phyloP scores from a whole-genome alignment of 2,113 vertebrate genomes.

The Tiliqua scincoides region DNA sequence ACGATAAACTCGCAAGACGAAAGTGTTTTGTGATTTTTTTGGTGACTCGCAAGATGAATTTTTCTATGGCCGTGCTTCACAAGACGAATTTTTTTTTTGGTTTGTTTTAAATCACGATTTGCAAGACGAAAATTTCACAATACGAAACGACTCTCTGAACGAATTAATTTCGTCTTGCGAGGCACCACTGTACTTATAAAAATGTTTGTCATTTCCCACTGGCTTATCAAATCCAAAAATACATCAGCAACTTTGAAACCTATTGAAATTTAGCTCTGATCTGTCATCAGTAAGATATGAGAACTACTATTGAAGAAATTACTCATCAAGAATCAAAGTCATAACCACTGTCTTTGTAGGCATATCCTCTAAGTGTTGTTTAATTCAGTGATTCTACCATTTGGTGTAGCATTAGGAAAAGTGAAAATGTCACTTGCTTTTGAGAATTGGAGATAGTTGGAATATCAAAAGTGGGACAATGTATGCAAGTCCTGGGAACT shows the following conservation, averaged over 20 bases:
- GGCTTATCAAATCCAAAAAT: background rate
- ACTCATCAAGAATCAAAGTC: background rate
- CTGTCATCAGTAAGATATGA: background rate
- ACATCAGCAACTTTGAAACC: background rate
- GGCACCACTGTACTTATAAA: no score
- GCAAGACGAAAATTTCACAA: no score
- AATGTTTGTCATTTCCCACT: background rate
- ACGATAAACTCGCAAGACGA: no score
- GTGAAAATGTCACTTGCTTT: background rate
- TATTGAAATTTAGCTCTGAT: background rate
- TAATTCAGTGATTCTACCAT: background rate
- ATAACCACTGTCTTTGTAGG: background rate
- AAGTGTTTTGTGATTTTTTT: no score
- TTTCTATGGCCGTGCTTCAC: no score
- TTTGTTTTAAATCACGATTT: no score
- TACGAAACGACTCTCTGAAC: no score
- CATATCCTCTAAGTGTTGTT: background rate
- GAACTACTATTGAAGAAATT: background rate
- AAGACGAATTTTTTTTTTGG: no score
- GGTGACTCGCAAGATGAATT: no score
- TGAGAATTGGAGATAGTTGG: background rate
- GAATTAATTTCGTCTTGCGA: no score
- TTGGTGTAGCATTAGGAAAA: background rate
- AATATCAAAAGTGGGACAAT: constrained; percentile 11
- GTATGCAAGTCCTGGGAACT: background rate